Conservation (phyloP, 2,797 vertebrate species). For the Nannoperca australis region DNA sequence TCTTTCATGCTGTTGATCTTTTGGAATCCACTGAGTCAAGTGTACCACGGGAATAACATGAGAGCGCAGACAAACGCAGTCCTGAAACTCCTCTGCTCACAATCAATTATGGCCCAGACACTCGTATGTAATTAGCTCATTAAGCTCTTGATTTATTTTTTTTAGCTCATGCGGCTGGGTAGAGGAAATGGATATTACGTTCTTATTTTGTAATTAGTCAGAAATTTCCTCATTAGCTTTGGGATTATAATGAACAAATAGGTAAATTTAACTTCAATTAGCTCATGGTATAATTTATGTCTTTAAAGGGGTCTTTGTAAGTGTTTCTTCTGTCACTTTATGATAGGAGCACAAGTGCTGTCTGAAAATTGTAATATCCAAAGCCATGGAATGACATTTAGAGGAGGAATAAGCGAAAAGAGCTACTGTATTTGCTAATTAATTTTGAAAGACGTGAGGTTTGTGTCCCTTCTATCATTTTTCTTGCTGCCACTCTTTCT, state of each 20-base stretch:
- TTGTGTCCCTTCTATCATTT: slow-evolving; percentile 65
- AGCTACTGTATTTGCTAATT: slow-evolving; percentile 79
- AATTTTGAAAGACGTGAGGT: slow-evolving; percentile 79
- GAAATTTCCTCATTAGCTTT: slow-evolving; percentile 83
- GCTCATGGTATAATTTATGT: slow-evolving; percentile 72
- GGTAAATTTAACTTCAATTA: slow-evolving; percentile 86
- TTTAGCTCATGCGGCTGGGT: slow-evolving; percentile 64
- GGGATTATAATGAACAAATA: slow-evolving; percentile 84
- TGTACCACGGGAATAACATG: slow-evolving; percentile 54
- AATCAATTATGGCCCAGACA: slow-evolving; percentile 84
- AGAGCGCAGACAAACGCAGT: slow-evolving; percentile 62
- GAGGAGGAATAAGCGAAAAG: slow-evolving; percentile 75
- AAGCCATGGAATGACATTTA: slow-evolving; percentile 79
- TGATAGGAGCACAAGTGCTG: slow-evolving; percentile 64
- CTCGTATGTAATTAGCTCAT: slow-evolving; percentile 86
- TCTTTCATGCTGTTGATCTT: slow-evolving; percentile 66
- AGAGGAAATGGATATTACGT: slow-evolving; percentile 80
- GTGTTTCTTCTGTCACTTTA: slow-evolving; percentile 71
- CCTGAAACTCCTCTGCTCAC: slow-evolving; percentile 71
- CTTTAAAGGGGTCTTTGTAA: slow-evolving; percentile 64
- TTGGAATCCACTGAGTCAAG: slow-evolving; percentile 56
- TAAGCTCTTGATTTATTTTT: slow-evolving; percentile 79
- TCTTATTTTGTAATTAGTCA: slow-evolving; percentile 84
- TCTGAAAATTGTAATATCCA: slow-evolving; percentile 75
- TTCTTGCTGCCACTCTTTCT: slow-evolving; percentile 66